phyloP scores from a whole-genome alignment of 2,888 invertebrate species.

The Calliphora vomitoria region DNA sequence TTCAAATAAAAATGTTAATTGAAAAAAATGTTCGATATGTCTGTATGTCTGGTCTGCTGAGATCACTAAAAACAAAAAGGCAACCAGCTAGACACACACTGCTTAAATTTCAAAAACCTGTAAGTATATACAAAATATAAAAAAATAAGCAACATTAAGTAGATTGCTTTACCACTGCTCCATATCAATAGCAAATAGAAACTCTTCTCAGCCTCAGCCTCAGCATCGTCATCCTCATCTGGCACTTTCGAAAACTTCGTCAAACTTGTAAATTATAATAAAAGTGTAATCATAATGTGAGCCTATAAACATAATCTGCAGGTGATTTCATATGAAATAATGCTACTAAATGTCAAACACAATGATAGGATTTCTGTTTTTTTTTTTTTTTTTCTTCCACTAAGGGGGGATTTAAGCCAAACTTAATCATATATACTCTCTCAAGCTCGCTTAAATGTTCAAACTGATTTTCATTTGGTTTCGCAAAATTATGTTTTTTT shows the following conservation, averaged over 20 bases:
- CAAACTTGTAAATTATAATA: conserved; percentile 81
- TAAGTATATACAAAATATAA: neutral
- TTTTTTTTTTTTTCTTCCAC: neutral
- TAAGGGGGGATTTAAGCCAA: conserved; percentile 5
- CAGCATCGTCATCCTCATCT: neutral
- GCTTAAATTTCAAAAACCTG: neutral
- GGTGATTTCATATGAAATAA: conserved; percentile 82
- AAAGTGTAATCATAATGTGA: conserved; percentile 83
- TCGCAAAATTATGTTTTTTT: neutral
- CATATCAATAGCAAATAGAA: conserved; percentile 31
- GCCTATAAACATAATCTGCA: conserved; percentile 80
- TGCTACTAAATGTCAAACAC: conserved; percentile 80
- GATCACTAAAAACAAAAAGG: neutral
- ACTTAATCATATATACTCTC: neutral
- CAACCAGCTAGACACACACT: neutral
- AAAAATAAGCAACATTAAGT: conserved; percentile 1
- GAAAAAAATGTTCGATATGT: conserved; percentile 65
- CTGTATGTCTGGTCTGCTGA: neutral
- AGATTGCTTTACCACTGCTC: conserved; percentile 25
- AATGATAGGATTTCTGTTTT: conserved; percentile 66
- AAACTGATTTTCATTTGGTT: neutral
- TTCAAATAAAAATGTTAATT: conserved; percentile 76
- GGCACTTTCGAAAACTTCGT: conserved; percentile 53
- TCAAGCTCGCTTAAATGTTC: too few relatives aligned
- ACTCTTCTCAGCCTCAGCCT: neutral